Conservation (phyloP, 2,113 vertebrate species). For the Elachura formosa region DNA sequence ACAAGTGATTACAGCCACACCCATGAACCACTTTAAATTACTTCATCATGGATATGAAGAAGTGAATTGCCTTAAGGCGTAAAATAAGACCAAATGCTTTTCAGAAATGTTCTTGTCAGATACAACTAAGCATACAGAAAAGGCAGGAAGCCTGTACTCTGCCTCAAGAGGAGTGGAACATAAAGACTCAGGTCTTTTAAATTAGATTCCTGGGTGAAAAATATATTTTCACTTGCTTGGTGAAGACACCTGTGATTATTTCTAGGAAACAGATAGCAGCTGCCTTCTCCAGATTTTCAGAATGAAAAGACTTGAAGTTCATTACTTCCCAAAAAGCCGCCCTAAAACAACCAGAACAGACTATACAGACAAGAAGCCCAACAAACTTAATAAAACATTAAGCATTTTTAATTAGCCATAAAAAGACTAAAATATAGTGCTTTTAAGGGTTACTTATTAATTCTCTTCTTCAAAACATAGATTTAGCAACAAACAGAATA, state of each 20-base stretch:
- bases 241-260: background rate
- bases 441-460: background rate
- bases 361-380: background rate
- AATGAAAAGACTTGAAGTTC: background rate
- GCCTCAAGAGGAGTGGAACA: background rate
- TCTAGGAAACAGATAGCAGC: background rate
- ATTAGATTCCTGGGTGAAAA: background rate
- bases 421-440: background rate
- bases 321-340: background rate
- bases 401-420: background rate
- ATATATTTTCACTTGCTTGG: background rate
- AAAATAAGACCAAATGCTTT: background rate
- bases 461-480: background rate
- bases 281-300: background rate
- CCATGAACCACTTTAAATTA: background rate
- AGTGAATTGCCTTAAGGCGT: background rate
- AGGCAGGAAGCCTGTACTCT: background rate
- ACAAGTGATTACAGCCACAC: background rate
- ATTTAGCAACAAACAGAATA: background rate
- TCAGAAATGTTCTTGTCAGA: background rate
- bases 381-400: background rate
- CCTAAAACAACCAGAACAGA: background rate
- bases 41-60: background rate
- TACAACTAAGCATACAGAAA: background rate
- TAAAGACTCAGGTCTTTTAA: background rate